Evolutionary conservation across 1,140 invertebrate genomes (phyloP).

Genomic region (Acromyrmex heyeri): DNA sequence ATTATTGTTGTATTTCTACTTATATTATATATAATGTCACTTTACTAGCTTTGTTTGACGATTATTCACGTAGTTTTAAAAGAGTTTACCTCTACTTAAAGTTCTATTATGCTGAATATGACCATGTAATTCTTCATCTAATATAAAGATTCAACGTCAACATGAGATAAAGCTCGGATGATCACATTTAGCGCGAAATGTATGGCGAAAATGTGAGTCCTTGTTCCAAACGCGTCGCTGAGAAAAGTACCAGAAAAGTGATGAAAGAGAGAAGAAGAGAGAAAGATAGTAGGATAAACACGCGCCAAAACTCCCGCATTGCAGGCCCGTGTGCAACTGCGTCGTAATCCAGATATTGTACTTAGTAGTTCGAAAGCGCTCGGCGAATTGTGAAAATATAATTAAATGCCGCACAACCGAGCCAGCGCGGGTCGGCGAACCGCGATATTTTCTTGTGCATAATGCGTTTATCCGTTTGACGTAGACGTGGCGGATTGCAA

Average conservation of each 20-base stretch:
- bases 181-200: neutral
- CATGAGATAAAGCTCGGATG: constrained; percentile 3
- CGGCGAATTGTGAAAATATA: constrained; percentile 54
- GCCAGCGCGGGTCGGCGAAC: constrained; percentile 29
- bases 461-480: constrained; percentile 48
- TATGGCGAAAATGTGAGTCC: neutral
- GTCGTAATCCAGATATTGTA: constrained; percentile 9
- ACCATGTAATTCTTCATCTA: constrained; percentile 14
- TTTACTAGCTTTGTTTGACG: neutral
- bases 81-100: neutral
- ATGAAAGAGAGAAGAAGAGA: neutral
- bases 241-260: neutral
- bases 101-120: neutral
- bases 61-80: neutral
- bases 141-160: constrained; percentile 23
- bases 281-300: neutral
- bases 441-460: constrained; percentile 48
- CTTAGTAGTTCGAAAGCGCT: constrained; percentile 37
- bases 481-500: constrained; percentile 46
- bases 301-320: neutral
- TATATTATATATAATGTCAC: neutral
- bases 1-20: neutral
- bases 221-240: constrained; percentile 1
- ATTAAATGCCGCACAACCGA: constrained; percentile 44
- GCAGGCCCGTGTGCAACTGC: constrained; percentile 11